A percentile compares a stretch with the other conserved stretches of the same genome.
phyloP scores from a whole-genome alignment of 2,797 vertebrate species.

The Myiotriccus ornatus region DNA sequence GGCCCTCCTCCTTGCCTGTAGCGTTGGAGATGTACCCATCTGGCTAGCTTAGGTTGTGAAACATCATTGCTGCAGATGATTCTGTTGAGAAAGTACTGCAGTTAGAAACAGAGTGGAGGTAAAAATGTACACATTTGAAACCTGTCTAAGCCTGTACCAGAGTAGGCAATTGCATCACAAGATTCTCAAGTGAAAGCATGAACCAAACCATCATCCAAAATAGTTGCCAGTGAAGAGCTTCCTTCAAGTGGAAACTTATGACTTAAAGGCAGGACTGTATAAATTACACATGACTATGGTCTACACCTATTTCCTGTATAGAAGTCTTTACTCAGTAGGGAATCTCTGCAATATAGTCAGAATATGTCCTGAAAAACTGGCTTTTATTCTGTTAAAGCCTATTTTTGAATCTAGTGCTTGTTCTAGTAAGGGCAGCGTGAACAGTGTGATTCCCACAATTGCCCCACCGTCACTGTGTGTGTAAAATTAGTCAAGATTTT shows the following conservation, averaged over 20 bases:
- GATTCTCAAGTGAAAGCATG: neutral
- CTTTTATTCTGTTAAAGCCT: neutral
- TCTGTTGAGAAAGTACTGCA: neutral
- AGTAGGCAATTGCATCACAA: neutral
- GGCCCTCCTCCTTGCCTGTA: neutral
- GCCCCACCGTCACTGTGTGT: accelerated
- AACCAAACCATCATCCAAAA: neutral
- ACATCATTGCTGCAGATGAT: neutral
- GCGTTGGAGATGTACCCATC: too few relatives aligned
- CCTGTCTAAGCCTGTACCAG: neutral
- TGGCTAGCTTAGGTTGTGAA: neutral
- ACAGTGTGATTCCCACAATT: neutral
- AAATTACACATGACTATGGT: neutral
- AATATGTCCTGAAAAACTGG: neutral
- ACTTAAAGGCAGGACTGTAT: neutral
- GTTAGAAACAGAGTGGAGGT: neutral
- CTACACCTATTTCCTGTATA: neutral
- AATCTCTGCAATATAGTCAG: neutral
- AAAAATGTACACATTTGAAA: neutral
- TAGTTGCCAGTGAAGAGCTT: neutral
- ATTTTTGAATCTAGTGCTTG: neutral
- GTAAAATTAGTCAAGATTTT: neutral
- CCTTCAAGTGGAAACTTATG: neutral
- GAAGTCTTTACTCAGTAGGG: neutral
- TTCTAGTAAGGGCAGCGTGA: neutral